A percentile compares a stretch with the other conserved stretches of the same genome.
These are phyloP conservation scores for Lepus timidus DNA, from an alignment of 2,113 vertebrate species.

Conservation along the genomic window DNA sequence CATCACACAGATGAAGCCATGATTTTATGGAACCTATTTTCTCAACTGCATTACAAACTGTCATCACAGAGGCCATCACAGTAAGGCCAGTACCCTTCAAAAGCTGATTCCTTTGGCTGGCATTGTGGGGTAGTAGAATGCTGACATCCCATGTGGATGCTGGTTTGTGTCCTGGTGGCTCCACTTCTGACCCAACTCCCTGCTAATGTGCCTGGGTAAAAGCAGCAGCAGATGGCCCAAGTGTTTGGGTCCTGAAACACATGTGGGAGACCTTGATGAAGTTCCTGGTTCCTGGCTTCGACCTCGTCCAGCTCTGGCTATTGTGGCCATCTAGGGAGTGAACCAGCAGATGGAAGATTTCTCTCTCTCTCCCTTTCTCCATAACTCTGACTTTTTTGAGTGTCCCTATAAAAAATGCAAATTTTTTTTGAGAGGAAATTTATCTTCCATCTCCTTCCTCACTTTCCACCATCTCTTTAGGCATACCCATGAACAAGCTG, in stretches of 20 bases:
- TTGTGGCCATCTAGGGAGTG: too few relatives aligned
- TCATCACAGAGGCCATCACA: neutral
- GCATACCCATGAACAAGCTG: neutral
- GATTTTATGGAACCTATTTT: neutral
- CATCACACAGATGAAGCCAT: neutral
- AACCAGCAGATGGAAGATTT: too few relatives aligned
- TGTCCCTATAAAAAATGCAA: neutral
- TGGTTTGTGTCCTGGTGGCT: too few relatives aligned
- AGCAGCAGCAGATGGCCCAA: too few relatives aligned
- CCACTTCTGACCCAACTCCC: too few relatives aligned
- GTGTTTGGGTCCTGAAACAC: too few relatives aligned
- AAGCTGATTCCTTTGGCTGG: constrained; percentile 7
- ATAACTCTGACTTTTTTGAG: neutral
- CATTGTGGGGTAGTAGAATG: too few relatives aligned
- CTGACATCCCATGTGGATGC: too few relatives aligned
- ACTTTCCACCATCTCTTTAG: neutral
- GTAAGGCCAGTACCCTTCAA: neutral
- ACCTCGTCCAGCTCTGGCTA: too few relatives aligned
- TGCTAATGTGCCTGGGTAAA: too few relatives aligned
- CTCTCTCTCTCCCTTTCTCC: neutral
- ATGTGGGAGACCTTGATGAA: too few relatives aligned
- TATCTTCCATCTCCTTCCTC: neutral
- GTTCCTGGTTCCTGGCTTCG: too few relatives aligned
- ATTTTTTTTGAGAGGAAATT: neutral
- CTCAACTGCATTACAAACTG: neutral